Base-by-base conservation (phyloP, 2,888 invertebrate genomes). In the Coremacera marginata region DNA sequence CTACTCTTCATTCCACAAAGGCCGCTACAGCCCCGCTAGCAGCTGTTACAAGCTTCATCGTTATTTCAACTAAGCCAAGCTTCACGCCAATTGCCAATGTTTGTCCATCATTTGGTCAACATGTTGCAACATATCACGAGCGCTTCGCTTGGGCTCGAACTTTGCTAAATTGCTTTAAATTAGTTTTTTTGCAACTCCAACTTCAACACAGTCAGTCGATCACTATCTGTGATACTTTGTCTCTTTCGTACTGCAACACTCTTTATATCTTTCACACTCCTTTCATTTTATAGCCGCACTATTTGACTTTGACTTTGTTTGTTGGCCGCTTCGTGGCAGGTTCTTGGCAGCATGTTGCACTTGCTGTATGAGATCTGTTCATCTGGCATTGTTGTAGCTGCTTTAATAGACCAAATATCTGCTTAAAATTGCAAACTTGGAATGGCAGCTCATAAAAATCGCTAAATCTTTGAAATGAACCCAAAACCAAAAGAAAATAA, bases 361-460 rank as follows among this genome's bases (percentile, higher is more conserved):
- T 68, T 68, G 68, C 68, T 68, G 49, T 25, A 68, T 7, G 19
- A 27, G n/a, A 51, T 51, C 22, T 60, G 57, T n/a, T 60, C 22
- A n/a, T 51, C 31, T 14, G 25, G 31, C 31, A 27, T 52, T 52
- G 31, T 37, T 72, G 57, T 37, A 65, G 62, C n/a, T 67, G 55
- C 31, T 65, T 52, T 74, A 65, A 74, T 74, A 65, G 74, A 65
- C 74, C 63, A 51, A 74, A 74, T 63, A 52, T 65, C 34, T 27
- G 52, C 31, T 49, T n/a, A 37, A 22, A 37, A 34, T 25, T 22
- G 57, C 9, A 27, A 31, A 25, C 74, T 52, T 65, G 65, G 65
- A 34, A 34, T 74, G 74, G 74, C 65, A 65, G 65, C 74, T 65
- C 74, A 65, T 74, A 74, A 74, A 74, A 65, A 65, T 65, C 63